Percentiles rank a stretch among this genome's conserved stretches.
Evolutionary conservation across 2,888 invertebrate species (phyloP).

Genomic region (Actias luna): DNA sequence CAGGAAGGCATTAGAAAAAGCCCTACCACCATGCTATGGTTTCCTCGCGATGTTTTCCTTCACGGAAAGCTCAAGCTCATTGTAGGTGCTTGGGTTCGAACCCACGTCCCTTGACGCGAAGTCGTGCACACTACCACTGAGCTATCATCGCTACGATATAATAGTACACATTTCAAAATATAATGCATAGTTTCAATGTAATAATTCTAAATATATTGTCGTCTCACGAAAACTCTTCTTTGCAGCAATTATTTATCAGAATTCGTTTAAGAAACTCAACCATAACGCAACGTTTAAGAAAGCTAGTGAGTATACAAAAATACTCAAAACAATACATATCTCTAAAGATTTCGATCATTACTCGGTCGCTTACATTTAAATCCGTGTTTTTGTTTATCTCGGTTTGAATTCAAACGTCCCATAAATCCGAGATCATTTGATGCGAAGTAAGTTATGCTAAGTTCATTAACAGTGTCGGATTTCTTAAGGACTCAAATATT

Average conservation of each 20-base stretch:
- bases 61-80: no score
- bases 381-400: background rate
- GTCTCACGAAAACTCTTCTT: background rate
- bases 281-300: background rate
- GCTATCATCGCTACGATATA: no score
- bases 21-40: no score
- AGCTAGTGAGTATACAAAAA: background rate
- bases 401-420: background rate
- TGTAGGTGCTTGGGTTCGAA: no score
- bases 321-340: background rate
- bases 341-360: background rate
- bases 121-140: no score
- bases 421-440: background rate
- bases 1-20: no score
- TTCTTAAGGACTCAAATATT: background rate
- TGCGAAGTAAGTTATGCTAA: background rate
- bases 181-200: no score
- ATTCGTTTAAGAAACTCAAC: background rate
- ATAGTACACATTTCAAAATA: no score
- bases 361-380: background rate
- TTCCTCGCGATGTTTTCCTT: no score
- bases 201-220: background rate
- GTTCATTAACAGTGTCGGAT: background rate
- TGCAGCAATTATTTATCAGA: background rate
- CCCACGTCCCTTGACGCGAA: no score